A percentile compares a stretch with the other conserved stretches of the same genome.
These are phyloP conservation scores for Choristoneura fumiferana DNA, from an alignment of 1,140 invertebrate genomes.

Conservation along the genomic window DNA sequence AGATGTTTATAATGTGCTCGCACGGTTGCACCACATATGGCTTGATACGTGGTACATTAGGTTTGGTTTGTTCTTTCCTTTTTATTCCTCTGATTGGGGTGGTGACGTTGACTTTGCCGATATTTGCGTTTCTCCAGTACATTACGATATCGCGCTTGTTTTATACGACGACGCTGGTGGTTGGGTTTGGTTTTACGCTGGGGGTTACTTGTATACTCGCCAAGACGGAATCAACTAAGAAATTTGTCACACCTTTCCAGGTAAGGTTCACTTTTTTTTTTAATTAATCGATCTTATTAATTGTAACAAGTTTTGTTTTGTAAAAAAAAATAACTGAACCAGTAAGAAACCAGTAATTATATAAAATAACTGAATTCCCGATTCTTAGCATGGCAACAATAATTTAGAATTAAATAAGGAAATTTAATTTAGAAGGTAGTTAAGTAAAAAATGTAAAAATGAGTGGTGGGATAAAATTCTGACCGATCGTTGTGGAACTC, in stretches of 20 bases:
- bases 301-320: slow-evolving; percentile 25
- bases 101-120: slow-evolving; percentile 84
- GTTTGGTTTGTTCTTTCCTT: slow-evolving; percentile 86
- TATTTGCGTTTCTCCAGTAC: slow-evolving; percentile 85
- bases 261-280: slow-evolving; percentile 50
- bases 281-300: too few relatives aligned
- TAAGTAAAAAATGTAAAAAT: too few relatives aligned
- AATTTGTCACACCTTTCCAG: slow-evolving; percentile 83
- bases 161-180: slow-evolving; percentile 79
- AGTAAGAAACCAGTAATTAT: too few relatives aligned
- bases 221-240: slow-evolving; percentile 80
- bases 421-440: too few relatives aligned
- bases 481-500: too few relatives aligned
- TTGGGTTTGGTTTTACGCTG: slow-evolving; percentile 78
- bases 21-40: slow-evolving; percentile 90
- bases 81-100: slow-evolving; percentile 89
- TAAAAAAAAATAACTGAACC: too few relatives aligned
- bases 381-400: too few relatives aligned
- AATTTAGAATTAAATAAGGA: too few relatives aligned
- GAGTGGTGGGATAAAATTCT: too few relatives aligned
- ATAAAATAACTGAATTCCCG: too few relatives aligned
- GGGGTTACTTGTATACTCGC: slow-evolving; percentile 83
- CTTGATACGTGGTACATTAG: slow-evolving; percentile 86
- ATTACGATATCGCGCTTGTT: slow-evolving; percentile 82
- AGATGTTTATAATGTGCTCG: slow-evolving; percentile 88